Conservation (phyloP, 2,888 invertebrate genomes). For the Plusia festucae region DNA sequence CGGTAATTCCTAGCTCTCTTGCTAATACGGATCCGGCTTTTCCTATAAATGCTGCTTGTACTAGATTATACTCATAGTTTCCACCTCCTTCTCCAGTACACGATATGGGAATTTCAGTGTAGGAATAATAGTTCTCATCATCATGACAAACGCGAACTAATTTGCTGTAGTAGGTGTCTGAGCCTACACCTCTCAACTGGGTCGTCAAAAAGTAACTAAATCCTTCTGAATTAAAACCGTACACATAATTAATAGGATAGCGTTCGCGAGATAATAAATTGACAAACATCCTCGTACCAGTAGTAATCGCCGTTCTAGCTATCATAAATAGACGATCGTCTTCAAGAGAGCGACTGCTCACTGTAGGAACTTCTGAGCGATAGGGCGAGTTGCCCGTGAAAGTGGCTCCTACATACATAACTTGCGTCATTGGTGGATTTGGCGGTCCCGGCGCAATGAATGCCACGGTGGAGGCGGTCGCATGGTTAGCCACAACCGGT, state of each 20-base stretch:
- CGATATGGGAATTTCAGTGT: conserved; percentile 98
- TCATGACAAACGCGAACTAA: conserved; percentile 98
- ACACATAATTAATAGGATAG: conserved; percentile 98
- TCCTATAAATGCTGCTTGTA: conserved; percentile 98
- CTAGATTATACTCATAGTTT: conserved; percentile 95
- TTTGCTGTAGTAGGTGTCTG: conserved; percentile 96
- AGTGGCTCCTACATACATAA: conserved; percentile 98
- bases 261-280: conserved; percentile 97
- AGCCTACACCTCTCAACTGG: conserved; percentile 95
- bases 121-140: conserved; percentile 98
- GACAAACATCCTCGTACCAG: conserved; percentile 97
- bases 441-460: conserved; percentile 99
- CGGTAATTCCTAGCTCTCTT: conserved; percentile 95
- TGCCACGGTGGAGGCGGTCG: conserved; percentile 97
- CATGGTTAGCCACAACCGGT: conserved; percentile 98
- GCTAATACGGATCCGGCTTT: conserved; percentile 98
- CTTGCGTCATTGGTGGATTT: conserved; percentile 96
- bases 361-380: conserved; percentile 97
- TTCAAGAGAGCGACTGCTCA: conserved; percentile 96
- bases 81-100: conserved; percentile 94
- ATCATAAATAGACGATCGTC: conserved; percentile 96
- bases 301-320: conserved; percentile 96
- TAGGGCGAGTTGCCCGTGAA: conserved; percentile 97
- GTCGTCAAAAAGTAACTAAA: conserved; percentile 99
- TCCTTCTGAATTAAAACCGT: conserved; percentile 98